These are phyloP conservation scores for Fistularia tabacaria DNA, from an alignment of 2,797 vertebrate genomes.

Conservation along the genomic window DNA sequence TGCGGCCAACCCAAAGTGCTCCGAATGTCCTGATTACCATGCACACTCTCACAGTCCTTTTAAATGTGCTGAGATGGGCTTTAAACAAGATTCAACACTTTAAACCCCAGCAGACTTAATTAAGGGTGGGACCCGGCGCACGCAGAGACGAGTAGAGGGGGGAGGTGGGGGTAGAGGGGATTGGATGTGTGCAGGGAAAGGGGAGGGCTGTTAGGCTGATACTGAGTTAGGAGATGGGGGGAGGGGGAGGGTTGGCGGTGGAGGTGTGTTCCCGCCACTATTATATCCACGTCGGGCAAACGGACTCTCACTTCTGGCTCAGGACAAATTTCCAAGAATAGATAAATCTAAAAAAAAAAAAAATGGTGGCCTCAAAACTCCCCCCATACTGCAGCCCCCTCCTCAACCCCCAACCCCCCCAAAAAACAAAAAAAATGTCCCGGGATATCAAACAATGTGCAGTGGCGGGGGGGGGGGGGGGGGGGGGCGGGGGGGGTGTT, in stretches of 20 bases:
- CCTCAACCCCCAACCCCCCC: too few relatives aligned
- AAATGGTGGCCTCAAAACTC: conserved; percentile 6
- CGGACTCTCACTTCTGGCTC: conserved; percentile 39
- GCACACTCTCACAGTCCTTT: conserved; percentile 75
- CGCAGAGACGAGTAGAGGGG: conserved; percentile 33
- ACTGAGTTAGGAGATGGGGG: conserved; percentile 13
- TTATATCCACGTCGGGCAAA: conserved; percentile 56
- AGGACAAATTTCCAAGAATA: conserved; percentile 23
- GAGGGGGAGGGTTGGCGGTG: not conserved
- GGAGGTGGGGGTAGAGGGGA: conserved; percentile 22
- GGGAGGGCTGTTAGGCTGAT: conserved; percentile 9
- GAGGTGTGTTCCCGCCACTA: too few relatives aligned
- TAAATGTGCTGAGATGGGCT: conserved; percentile 95
- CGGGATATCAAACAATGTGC: conserved; percentile 15
- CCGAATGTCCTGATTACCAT: conserved; percentile 82
- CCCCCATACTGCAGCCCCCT: too few relatives aligned
- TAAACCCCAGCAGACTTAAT: conserved; percentile 95
- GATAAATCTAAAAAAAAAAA: conserved; percentile 28
- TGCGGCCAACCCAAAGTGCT: conserved; percentile 72
- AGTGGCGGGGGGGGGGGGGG: conserved; percentile 34
- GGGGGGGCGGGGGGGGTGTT: conserved; percentile 46
- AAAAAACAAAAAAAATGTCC: too few relatives aligned
- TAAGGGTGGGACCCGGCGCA: conserved; percentile 75
- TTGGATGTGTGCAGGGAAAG: conserved; percentile 26
- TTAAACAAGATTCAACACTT: conserved; percentile 91